Evolutionary conservation across 2,113 vertebrate species (phyloP), one percentile per base, ranked within the genome.

Genomic region (Nipponia nippon): DNA sequence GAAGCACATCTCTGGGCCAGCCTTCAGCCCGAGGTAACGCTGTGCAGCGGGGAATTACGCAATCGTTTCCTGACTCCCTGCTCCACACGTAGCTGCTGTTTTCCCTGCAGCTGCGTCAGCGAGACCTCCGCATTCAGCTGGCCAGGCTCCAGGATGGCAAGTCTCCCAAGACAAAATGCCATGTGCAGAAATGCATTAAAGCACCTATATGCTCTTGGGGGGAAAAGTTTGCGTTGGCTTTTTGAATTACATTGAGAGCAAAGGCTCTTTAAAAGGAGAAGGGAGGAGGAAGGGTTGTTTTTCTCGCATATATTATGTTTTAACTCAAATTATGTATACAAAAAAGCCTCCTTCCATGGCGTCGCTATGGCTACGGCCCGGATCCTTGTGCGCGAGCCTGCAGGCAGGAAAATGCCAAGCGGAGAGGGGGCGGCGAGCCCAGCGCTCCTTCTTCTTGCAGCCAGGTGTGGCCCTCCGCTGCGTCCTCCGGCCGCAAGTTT

Each of bases 391-490:
- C 7, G 0, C 77, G 66, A 79, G 81, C 65, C 89, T 32, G 69
- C 1, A 6, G 76, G 83, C 62, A 32, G 78, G 86, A 83, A 77
- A 93, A 55, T 6, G 19, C 59, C 47, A 7, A 91, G 78, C 1
- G 0, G 16, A 55, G 77, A 34, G 55, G 50, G 56, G 75, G 49
- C 1, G 11, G 87, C 1, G 17, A 58, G 84, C 61, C 52, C 13
- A 1, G 71, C 0, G 2, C 75, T 88, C 17, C 83, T 69, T 29
- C 32, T 16, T 46, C 63, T 44, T 40, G 66, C 71, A 34, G 87
- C 53, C 0, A 7, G 52, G 36, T 8, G 9, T 0, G 18, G 32
- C 10, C 38, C 71, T 66, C 11, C 3, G 8, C 32, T 5, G 0
- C 5, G 5, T 55, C 44, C 58, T n/a, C 38, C 5, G 10, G 49